Percentiles rank a stretch among this genome's conserved stretches.
phyloP scores from a whole-genome alignment of 2,797 vertebrate species.

The Argyrosomus regius region DNA sequence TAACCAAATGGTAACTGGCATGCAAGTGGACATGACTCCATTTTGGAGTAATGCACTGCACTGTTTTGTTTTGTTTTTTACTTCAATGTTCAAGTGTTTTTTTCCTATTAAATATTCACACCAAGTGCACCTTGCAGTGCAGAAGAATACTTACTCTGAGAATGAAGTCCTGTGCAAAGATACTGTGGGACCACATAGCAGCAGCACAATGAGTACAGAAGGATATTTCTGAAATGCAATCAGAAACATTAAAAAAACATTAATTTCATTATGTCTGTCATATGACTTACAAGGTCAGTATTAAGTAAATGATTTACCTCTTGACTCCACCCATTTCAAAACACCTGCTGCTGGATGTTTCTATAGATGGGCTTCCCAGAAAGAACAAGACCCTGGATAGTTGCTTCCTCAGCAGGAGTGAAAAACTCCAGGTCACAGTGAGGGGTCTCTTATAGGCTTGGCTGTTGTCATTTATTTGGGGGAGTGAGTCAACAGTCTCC shows the following conservation, averaged over 20 bases:
- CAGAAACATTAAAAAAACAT: slow-evolving; percentile 16
- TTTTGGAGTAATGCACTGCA: not conserved
- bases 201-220: slow-evolving; percentile 69
- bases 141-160: slow-evolving; percentile 73
- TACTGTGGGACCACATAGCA: slow-evolving; percentile 70
- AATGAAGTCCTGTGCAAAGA: slow-evolving; percentile 77
- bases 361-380: slow-evolving; percentile 26
- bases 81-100: not conserved
- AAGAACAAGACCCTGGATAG: slow-evolving; percentile 28
- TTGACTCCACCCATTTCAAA: slow-evolving; percentile 68
- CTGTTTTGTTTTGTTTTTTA: not conserved
- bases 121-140: slow-evolving; percentile 2
- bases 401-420: slow-evolving; percentile 45
- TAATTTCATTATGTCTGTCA: not conserved
- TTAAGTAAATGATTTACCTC: slow-evolving; percentile 63
- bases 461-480: slow-evolving; percentile 65
- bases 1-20: not conserved
- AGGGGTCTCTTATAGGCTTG: slow-evolving; percentile 62
- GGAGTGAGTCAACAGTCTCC: slow-evolving; percentile 69
- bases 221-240: slow-evolving; percentile 69
- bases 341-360: slow-evolving; percentile 34
- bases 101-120: not conserved
- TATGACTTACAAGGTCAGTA: not conserved
- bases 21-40: slow-evolving; percentile 2
- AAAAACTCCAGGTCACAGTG: slow-evolving; percentile 40